Conservation (phyloP, 1,140 invertebrate species). For the Cydia fagiglandana region DNA sequence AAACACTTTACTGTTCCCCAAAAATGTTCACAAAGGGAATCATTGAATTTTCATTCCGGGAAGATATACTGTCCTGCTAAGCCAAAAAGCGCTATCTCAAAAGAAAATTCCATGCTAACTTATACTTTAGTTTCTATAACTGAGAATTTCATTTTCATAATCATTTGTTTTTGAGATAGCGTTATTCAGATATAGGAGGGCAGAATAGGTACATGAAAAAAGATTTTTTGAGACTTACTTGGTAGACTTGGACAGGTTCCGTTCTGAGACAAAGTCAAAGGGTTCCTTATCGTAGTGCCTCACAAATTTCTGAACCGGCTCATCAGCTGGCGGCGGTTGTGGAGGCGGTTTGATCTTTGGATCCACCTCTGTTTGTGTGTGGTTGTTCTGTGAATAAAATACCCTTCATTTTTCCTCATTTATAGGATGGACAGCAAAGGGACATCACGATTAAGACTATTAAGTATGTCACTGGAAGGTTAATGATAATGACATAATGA, state of each 20-base stretch:
- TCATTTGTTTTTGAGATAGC: no score
- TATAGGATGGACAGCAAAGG: neutral
- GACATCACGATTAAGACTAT: neutral
- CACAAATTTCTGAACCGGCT: slow-evolving; percentile 40
- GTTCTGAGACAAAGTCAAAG: slow-evolving; percentile 53
- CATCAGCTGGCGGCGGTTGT: slow-evolving; percentile 42
- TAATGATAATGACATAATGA: no score
- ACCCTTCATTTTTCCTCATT: neutral
- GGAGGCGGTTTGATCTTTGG: slow-evolving; percentile 48
- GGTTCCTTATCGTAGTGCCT: slow-evolving; percentile 51
- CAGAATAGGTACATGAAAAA: no score
- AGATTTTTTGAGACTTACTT: slow-evolving; percentile 61
- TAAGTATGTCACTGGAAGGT: neutral
- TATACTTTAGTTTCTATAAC: no score
- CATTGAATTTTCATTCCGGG: neutral
- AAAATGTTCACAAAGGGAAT: no score
- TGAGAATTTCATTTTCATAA: no score
- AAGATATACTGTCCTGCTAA: neutral
- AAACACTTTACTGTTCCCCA: no score
- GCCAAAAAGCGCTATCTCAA: no score
- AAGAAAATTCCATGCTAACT: no score
- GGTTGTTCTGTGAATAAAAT: slow-evolving; percentile 31
- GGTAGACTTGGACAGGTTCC: slow-evolving; percentile 52
- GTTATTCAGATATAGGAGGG: no score
- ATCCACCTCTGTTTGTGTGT: slow-evolving; percentile 36